phyloP scores from a whole-genome alignment of 2,888 invertebrate species.

The Galeruca laticollis region DNA sequence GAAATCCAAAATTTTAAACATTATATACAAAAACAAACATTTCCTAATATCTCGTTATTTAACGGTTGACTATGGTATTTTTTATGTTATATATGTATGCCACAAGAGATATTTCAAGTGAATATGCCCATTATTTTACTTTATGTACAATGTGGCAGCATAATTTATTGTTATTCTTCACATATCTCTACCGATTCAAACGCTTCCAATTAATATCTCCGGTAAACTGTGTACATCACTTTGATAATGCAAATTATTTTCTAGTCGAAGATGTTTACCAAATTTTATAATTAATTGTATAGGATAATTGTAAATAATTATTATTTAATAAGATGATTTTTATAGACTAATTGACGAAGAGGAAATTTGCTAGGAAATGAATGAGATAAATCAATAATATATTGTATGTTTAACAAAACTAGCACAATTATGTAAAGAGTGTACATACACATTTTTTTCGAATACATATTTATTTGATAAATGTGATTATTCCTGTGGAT shows the following conservation, averaged over 20 bases:
- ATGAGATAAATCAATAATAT: not conserved
- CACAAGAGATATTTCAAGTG: no score
- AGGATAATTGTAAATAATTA: conserved; percentile 42
- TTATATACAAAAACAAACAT: no score
- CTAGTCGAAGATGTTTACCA: conserved; percentile 41
- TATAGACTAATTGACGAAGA: conserved; percentile 48
- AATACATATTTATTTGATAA: conserved; percentile 59
- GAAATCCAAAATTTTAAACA: no score
- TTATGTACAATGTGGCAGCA: not conserved
- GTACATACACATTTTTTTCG: conserved; percentile 61
- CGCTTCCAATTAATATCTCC: conserved; percentile 31
- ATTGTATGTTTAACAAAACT: conserved; percentile 19
- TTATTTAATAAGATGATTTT: conserved; percentile 39
- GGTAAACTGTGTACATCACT: conserved; percentile 15
- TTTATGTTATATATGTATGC: no score
- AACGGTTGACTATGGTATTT: no score
- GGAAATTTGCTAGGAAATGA: conserved; percentile 33
- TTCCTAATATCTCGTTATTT: no score
- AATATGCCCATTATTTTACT: no score
- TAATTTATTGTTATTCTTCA: not conserved
- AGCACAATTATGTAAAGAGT: conserved; percentile 60
- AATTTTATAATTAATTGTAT: conserved; percentile 47
- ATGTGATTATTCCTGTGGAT: conserved; percentile 59
- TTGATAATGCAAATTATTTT: conserved; percentile 22
- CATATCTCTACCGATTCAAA: not conserved